These are phyloP conservation scores for Rhinolophus sinicus DNA, from an alignment of 2,113 vertebrate genomes.

Conservation along the genomic window DNA sequence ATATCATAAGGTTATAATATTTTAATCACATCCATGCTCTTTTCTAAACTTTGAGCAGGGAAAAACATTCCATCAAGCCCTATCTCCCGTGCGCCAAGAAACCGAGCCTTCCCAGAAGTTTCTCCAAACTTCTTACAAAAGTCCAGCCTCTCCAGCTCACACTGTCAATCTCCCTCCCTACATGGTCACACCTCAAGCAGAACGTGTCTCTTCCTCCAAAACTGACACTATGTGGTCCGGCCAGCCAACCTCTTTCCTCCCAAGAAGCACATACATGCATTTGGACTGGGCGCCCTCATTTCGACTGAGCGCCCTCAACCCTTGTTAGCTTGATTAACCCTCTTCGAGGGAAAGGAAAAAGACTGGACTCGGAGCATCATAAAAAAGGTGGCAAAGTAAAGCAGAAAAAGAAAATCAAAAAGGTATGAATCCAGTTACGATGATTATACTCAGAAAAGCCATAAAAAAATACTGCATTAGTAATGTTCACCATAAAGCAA, in stretches of 20 bases:
- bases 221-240: background rate
- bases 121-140: constrained; percentile 27
- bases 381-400: constrained; percentile 68
- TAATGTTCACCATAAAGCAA: constrained; percentile 85
- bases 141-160: background rate
- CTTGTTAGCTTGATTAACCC: background rate
- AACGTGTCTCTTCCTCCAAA: background rate
- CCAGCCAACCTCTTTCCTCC: background rate
- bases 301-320: background rate
- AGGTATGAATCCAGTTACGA: constrained; percentile 76
- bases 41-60: constrained; percentile 79
- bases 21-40: constrained; percentile 87
- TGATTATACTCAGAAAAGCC: constrained; percentile 81
- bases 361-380: background rate
- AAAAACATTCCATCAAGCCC: constrained; percentile 73
- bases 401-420: constrained; percentile 73
- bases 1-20: constrained; percentile 89
- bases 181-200: background rate
- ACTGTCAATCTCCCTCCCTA: background rate
- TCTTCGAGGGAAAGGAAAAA: background rate
- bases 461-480: constrained; percentile 85
- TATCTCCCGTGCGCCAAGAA: background rate
- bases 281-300: background rate
- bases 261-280: background rate
- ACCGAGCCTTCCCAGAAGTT: background rate